Base-by-base conservation (phyloP, 1,140 invertebrate species). In the Archivesica marissinica region DNA sequence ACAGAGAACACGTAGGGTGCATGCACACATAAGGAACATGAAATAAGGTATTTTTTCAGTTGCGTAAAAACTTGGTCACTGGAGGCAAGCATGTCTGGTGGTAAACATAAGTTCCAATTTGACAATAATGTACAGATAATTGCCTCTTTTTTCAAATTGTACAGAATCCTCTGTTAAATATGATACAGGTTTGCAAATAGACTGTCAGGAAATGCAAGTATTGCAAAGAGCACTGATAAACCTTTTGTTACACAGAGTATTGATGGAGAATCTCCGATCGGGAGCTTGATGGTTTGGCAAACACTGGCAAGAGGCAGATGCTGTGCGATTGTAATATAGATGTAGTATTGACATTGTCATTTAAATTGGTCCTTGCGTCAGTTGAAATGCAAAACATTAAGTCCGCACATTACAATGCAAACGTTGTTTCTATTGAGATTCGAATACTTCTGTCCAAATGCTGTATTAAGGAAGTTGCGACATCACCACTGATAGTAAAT, bases 311-410 rank as follows among this genome's bases (percentile, higher is more conserved):
- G 76, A 35, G 23, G 76, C 56, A 28, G 76, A 56, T 64, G 52
- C 76, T 0, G 25, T 23, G 6, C 54, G 64, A 25, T 64, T 61
- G 61, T n/a, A n/a, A 64, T 78, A 44, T 78, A 61, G 76, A 78
- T 25, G 33, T 78, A n/a, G 38, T 61, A 56, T 23, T 20, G 17
- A 33, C 61, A 39, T 41, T 78, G 64, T 56, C 76, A 23, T 78
- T 78, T 61, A 28, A 61, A 11, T 38, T 17, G 44, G 17, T 30
- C 25, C 11, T 56, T 38, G 13, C 35, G 25, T 61, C 54, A 30
- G 30, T 61, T 15, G 41, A 50, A 56, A 25, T 78, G 28, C 20
- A 28, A n/a, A 78, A 78, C 35, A 78, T 61, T 56, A 78, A 78
- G 64, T 38, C 56, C 17, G 76, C 54, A 0, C 33, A 23, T 17